A percentile compares a stretch with the other conserved stretches of the same genome.
phyloP scores from a whole-genome alignment of 2,888 invertebrate species.

The Chrysolina americana region DNA sequence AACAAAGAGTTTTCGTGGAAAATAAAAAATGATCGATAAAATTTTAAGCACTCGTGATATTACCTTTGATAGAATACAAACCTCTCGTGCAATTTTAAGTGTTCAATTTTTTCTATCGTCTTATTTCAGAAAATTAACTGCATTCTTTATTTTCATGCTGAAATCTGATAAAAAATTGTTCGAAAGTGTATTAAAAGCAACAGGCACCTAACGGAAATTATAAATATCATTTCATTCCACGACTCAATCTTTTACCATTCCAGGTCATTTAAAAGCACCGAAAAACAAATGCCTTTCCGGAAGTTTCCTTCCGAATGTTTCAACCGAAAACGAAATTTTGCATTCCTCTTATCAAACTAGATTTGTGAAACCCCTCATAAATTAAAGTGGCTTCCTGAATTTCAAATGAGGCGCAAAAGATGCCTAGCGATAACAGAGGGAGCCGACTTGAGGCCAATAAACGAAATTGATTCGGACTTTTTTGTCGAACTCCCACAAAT shows the following conservation, averaged over 20 bases:
- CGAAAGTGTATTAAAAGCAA: no score
- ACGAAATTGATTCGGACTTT: slow-evolving; percentile 61
- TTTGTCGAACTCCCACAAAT: slow-evolving; percentile 57
- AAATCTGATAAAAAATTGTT: no score
- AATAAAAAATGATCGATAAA: no score
- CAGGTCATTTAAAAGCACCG: not conserved
- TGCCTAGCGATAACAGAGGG: slow-evolving; percentile 54
- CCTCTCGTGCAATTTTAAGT: no score
- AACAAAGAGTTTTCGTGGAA: no score
- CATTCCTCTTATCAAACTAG: slow-evolving; percentile 38
- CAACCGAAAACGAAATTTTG: slow-evolving; percentile 21
- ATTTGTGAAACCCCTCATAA: slow-evolving; percentile 53
- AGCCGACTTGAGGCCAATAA: slow-evolving; percentile 58
- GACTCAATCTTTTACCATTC: not conserved
- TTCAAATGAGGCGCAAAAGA: slow-evolving; percentile 58
- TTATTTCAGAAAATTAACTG: no score
- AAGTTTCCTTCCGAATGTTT: slow-evolving; percentile 12
- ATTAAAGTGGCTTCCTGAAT: slow-evolving; percentile 59
- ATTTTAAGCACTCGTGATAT: no score
- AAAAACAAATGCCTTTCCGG: not conserved
- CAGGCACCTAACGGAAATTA: no score
- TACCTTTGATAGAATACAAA: no score
- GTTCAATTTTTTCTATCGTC: no score
- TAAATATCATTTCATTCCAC: not conserved
- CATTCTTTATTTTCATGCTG: no score